Percentiles rank a stretch among this genome's conserved stretches.
Conservation (phyloP, 2,113 vertebrate species). For the Dryoscopus gambensis region DNA sequence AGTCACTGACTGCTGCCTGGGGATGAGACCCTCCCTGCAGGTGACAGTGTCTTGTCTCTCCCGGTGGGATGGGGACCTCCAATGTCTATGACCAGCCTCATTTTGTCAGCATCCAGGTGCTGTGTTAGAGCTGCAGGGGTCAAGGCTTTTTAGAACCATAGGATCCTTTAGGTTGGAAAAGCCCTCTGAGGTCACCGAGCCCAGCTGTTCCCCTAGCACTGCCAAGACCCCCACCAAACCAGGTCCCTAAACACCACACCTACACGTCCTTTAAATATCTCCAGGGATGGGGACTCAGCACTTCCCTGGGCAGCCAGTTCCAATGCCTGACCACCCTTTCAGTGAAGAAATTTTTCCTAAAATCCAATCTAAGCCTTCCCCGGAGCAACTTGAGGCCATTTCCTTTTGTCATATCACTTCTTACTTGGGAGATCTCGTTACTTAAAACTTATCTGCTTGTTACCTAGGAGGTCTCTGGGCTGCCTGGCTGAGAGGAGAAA, state of each 20-base stretch:
- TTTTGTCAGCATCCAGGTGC: not conserved
- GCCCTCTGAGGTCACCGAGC: not conserved
- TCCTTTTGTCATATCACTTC: not conserved
- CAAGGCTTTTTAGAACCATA: not conserved
- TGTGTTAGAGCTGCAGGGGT: not conserved
- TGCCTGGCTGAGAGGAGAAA: not conserved
- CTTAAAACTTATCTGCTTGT: not conserved
- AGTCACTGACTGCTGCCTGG: not conserved
- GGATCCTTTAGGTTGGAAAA: not conserved
- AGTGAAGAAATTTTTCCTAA: not conserved
- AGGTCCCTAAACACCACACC: not conserved
- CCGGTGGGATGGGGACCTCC: not conserved
- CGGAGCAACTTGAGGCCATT: not conserved
- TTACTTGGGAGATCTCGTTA: not conserved
- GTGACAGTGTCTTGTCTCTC: not conserved
- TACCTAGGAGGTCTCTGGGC: not conserved
- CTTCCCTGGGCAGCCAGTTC: not conserved
- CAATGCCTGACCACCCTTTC: not conserved
- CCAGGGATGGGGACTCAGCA: not conserved
- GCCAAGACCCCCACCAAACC: not conserved
- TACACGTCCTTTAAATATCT: not conserved
- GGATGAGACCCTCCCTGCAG: rapidly evolving
- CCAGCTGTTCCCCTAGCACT: not conserved
- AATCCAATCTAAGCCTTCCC: not conserved
- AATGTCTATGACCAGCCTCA: rapidly evolving